Evolutionary conservation across 2,888 invertebrate genomes (phyloP).

Genomic region (Pedicia rivosa): DNA sequence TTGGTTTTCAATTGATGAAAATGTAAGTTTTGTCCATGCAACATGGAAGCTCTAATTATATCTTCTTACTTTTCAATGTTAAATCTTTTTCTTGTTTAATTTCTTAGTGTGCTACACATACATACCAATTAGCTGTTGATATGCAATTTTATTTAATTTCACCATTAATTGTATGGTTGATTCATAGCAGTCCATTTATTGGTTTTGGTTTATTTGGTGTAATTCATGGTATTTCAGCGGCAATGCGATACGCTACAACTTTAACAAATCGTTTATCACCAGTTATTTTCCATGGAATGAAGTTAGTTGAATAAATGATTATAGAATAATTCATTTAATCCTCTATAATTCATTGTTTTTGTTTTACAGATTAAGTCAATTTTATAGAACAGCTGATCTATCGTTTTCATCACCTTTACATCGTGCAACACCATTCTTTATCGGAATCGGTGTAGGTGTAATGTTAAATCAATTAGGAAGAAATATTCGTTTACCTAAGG

Average conservation of each 20-base stretch:
- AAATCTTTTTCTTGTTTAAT: not conserved
- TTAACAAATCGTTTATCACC: constrained; percentile 43
- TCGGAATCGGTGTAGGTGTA: constrained; percentile 45
- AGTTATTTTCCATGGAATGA: constrained; percentile 50
- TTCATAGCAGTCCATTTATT: constrained; percentile 37
- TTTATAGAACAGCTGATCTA: constrained; percentile 49
- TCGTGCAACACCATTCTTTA: constrained; percentile 46
- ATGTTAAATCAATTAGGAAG: constrained; percentile 33
- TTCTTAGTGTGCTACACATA: constrained; percentile 56
- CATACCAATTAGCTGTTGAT: constrained; percentile 56
- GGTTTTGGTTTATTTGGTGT: constrained; percentile 38
- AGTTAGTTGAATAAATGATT: constrained; percentile 30
- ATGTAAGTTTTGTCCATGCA: constrained; percentile 37
- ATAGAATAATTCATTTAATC: not conserved
- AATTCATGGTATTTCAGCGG: constrained; percentile 40
- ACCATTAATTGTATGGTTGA: constrained; percentile 45
- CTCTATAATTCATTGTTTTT: not conserved
- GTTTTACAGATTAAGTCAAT: constrained; percentile 41
- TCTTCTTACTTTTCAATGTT: not conserved
- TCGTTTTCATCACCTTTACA: constrained; percentile 44
- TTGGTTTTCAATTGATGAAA: constrained; percentile 49
- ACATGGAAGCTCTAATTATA: not conserved
- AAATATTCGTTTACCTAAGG: constrained; percentile 28
- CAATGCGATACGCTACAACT: constrained; percentile 43
- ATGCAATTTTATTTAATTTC: constrained; percentile 53